Evolutionary conservation across 1,140 invertebrate species (phyloP), one percentile per base, ranked within the genome.

Genomic region (Myzus persicae): DNA sequence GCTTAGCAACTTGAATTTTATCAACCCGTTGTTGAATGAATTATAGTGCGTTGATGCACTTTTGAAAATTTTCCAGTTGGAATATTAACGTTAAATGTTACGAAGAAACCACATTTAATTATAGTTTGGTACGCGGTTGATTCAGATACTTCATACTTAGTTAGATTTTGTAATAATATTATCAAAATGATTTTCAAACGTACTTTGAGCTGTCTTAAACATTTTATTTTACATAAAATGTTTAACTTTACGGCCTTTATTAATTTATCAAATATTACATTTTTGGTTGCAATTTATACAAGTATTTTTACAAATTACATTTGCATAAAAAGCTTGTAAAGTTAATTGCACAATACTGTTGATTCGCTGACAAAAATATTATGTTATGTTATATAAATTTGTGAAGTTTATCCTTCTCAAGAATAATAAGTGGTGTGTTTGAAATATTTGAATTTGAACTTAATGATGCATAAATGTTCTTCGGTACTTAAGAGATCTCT

Each of bases 281-380:
- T 89, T 54, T 54, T 51, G 36, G 48, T 40, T 26, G 2, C 88
- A 51, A 54, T 89, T 54, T 40, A 38, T 54, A 89, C 8, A 14
- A 38, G 36, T 89, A 89, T 36, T 89, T 38, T 89, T 54, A 54
- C 48, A 54, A 89, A 89, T 89, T 89, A 54, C 88, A 89, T 89
- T 89, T 40, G 48, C 48, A 89, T 89, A 54, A 89, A 89, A 51
- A 24, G 88, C 31, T 51, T 40, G n/a, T 38, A 26, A 89, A 89
- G 54, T 89, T 89, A 89, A 89, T 89, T 54, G 48, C 18, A 89
- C 22, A 26, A 46, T 40, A 89, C 54, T 89, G 88, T 89, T 54
- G 87, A 54, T 89, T 40, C 51, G 5, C 88, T 5, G 36, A 11
- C 18, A 46, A 18, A 22, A 46, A 87, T 84, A 31, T 87, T 48